These are phyloP conservation scores for Gallinago nigripennis DNA, from an alignment of 2,797 vertebrate genomes.

Conservation along the genomic window DNA sequence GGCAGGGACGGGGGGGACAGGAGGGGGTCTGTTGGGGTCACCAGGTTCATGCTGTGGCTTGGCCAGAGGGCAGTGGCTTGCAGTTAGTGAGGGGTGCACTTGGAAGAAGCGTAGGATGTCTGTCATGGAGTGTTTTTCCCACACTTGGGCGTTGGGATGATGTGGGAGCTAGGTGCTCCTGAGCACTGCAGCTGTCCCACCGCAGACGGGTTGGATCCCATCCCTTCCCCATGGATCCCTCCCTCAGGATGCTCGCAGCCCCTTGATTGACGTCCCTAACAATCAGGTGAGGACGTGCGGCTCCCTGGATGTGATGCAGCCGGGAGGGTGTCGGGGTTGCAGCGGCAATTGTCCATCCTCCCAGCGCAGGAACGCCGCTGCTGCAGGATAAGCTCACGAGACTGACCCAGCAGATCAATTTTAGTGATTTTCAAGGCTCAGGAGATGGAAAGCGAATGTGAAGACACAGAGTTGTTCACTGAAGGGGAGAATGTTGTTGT, in stretches of 20 bases:
- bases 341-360: not conserved
- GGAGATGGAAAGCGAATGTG: not conserved
- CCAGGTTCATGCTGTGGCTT: not conserved
- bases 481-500: not conserved
- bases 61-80: not conserved
- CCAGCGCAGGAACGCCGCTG: accelerated
- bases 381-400: not conserved
- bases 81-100: not conserved
- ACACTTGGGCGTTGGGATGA: accelerated
- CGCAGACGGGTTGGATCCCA: not conserved
- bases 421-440: not conserved
- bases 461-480: not conserved
- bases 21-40: accelerated
- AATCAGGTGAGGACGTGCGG: accelerated
- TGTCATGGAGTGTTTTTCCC: accelerated
- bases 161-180: not conserved
- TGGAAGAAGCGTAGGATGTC: not conserved
- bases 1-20: not conserved
- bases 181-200: accelerated
- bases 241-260: not conserved
- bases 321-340: not conserved
- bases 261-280: accelerated
- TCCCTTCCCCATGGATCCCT: not conserved
- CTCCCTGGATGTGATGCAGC: accelerated
- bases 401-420: not conserved